Base-by-base conservation (phyloP, 1,140 invertebrate genomes). In the Orussus abietinus region DNA sequence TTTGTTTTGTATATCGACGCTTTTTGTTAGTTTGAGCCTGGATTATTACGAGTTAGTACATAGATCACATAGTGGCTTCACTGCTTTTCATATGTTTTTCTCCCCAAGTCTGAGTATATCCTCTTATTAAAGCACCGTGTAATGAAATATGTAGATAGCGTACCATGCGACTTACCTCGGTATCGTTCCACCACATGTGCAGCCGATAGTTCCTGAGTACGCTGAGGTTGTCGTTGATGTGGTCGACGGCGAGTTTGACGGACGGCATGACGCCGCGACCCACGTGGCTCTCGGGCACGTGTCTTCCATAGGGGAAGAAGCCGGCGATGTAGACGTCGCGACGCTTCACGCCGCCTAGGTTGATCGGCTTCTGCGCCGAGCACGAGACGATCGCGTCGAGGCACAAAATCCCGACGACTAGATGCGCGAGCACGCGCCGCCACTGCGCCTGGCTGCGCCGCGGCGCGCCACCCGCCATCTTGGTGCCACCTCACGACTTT, bases 151-250 rank as follows among this genome's bases (percentile, higher is more conserved):
- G 28, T 4, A 30, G 3, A 15, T 3, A 15, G 17, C n/a, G 22
- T 36, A 3, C 10, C 0, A 18, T 17, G 10, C 13, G 18, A 55
- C 75, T 76, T 65, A 95, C 92, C 86, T 92, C 83, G 3, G 92
- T 96, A 56, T 96, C 90, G 64, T 95, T 95, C 88, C 88, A 93
- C 81, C 87, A 89, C 81, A 95, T 92, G 61, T 92, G 89, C 30
- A 96, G 80, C 20, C 88, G 78, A 69, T 94, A 92, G 68, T 92
- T 90, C 35, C 83, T 77, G 7, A 95, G 75, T 29, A 95, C 82
- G 17, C 78, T 78, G 18, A 85, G 83, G 61, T 90, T 87, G 54
- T 92, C 86, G 71, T 96, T 96, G 62, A 96, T 91, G 74, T 96
- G 90, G 55, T 91, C 86, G 39, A 95, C 77, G 38, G 92, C 92